Base-by-base conservation (phyloP, 1,140 invertebrate genomes). In the Sycobia sp. region DNA sequence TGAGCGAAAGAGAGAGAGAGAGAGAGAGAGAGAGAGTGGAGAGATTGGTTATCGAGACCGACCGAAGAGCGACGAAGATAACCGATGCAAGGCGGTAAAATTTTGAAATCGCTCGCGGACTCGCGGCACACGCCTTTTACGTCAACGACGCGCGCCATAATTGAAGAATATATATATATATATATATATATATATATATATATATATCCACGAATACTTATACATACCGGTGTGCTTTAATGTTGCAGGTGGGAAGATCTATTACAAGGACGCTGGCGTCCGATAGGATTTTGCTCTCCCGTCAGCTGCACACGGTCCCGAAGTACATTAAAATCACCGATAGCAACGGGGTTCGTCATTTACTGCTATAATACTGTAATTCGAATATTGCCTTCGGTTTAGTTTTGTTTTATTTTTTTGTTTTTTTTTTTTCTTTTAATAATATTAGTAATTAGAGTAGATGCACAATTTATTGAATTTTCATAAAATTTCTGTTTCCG, bases 261-360 rank as follows among this genome's bases (percentile, higher is more conserved):
- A 69, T 70, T 62, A 61, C 67, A 68, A 74, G 71, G 55, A 53
- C 69, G 14, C 55, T 75, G 22, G 62, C 66, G 25, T 68, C 50
- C 13, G 56, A 41, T 18, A 69, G 39, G 23, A 56, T 47, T n/a
- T 46, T 62, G 27, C 27, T 20, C n/a, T 56, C 49, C 1, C 39
- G 29, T 11, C 20, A 51, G 9, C 49, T 1, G 36, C 70, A 72
- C 29, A 4, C 4, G 11, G 29, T 32, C 5, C 29, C 5, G 20
- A 74, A 75, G 64, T 75, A 73, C 56, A 53, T 79, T 11, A 64
- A 75, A 18, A 69, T 60, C 1, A 65, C 54, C 5, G 44, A 77
- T 66, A 64, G 49, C 18, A 51, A 75, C 55, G 76, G 76, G 53
- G 76, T 79, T 65, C 18, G 55, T 64, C 13, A 16, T 39, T 54